phyloP scores from a whole-genome alignment of 2,113 vertebrate genomes.

The Indicator maculatus region DNA sequence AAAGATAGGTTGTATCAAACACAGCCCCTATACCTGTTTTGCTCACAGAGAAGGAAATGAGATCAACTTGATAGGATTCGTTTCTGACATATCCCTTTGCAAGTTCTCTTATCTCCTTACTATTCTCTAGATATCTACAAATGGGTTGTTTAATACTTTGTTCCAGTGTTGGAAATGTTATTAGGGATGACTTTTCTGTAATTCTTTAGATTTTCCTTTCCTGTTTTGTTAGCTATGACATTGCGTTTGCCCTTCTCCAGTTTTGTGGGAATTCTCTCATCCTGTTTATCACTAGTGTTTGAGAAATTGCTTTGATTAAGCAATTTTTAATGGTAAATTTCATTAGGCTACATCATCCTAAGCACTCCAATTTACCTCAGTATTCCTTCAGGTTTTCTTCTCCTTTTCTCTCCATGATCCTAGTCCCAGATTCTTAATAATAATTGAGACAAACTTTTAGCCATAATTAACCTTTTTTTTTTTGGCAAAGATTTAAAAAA shows the following conservation, averaged over 20 bases:
- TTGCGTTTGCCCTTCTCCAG: neutral
- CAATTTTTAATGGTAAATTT: neutral
- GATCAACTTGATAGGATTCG: neutral
- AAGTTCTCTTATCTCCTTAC: slow-evolving; percentile 2
- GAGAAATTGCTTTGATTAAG: neutral
- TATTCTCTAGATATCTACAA: neutral
- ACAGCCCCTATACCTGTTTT: neutral
- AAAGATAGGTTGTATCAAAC: neutral
- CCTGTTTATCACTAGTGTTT: neutral
- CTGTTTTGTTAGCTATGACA: neutral
- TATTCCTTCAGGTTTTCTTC: neutral
- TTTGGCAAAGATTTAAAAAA: neutral
- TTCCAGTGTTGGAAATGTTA: neutral
- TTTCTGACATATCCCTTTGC: neutral
- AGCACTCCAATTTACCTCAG: neutral
- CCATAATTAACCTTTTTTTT: neutral
- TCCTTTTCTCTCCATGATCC: neutral
- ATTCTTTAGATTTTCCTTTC: neutral
- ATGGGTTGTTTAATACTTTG: neutral
- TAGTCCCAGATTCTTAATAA: neutral
- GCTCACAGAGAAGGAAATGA: slow-evolving; percentile 44
- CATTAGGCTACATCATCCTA: neutral
- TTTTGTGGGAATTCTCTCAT: neutral
- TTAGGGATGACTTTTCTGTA: neutral
- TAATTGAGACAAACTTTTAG: neutral